Evolutionary conservation across 2,797 vertebrate species (phyloP), one percentile per base, ranked within the genome.

Genomic region (Lemur catta): DNA sequence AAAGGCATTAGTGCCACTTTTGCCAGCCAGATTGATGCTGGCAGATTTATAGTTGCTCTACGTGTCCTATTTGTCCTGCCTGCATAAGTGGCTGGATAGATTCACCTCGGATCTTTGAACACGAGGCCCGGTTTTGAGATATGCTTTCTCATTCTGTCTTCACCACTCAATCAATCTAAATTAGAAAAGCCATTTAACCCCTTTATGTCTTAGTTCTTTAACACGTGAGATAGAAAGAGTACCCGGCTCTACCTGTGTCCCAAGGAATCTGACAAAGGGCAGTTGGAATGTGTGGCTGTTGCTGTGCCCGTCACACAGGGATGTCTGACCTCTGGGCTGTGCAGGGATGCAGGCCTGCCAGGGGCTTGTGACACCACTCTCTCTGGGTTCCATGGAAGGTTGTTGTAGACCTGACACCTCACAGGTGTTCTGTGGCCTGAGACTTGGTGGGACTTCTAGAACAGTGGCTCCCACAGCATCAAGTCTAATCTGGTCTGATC

Each of bases 151-250:
- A 15, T 74, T 20, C 35, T 78, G 20, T 65, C 67, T 91, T 96
- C 38, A 87, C 50, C 2, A 14, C 18, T n/a, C 22, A 55, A 59
- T 69, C 67, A 50, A 41, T 35, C 14, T 55, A 50, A 85, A 46
- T 79, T 15, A 30, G 18, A 75, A 80, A 61, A 84, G 84, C 48
- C 17, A 61, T 30, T 46, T 63, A 71, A 30, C 11, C 35, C 38
- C 46, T 82, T 92, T 79, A 35, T 41, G 18, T 35, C 81, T 94
- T 85, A 14, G 43, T 30, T 90, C 76, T 86, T 93, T 72, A 15
- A 6, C n/a, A 35, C 11, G 38, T 41, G 52, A 59, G 30, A 69
- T 38, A 50, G 14, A 78, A 75, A 93, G 46, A 35, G 22, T 52
- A n/a, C 57, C 14, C 35, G 43, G 28, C 5, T 41, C 74, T 92